These are phyloP conservation scores for Drosophila sordidula DNA, from an alignment of 2,888 invertebrate genomes.

Conservation along the genomic window DNA sequence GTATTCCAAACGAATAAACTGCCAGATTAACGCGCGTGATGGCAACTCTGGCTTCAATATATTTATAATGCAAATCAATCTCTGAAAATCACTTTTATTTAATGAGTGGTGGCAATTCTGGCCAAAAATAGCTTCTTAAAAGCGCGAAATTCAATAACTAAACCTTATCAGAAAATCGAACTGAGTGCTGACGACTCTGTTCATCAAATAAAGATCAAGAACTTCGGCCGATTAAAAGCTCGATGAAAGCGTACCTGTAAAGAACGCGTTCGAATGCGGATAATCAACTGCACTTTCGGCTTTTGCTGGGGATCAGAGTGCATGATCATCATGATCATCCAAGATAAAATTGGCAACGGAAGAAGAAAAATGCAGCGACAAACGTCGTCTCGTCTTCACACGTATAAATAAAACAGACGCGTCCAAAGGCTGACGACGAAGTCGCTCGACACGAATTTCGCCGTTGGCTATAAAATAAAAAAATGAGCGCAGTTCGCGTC, in stretches of 20 bases:
- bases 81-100: too few relatives aligned
- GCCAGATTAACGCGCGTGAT: neutral
- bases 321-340: constrained; percentile 6
- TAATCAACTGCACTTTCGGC: neutral
- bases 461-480: constrained; percentile 32
- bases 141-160: too few relatives aligned
- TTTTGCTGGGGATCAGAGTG: constrained; percentile 4
- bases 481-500: constrained; percentile 64
- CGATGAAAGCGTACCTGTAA: neutral
- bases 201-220: neutral
- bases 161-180: too few relatives aligned
- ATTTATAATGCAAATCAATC: too few relatives aligned
- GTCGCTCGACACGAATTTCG: constrained; percentile 30
- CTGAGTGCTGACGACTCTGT: too few relatives aligned
- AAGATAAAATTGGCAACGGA: constrained; percentile 37
- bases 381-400: constrained; percentile 12
- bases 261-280: neutral
- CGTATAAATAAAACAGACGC: constrained; percentile 66
- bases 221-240: neutral
- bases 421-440: constrained; percentile 3
- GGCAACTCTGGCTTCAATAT: neutral
- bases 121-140: too few relatives aligned
- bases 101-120: too few relatives aligned
- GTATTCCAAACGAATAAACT: too few relatives aligned
- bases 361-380: constrained; percentile 33